Base-by-base conservation (phyloP, 2,888 invertebrate species). In the Cataglyphis livida region DNA sequence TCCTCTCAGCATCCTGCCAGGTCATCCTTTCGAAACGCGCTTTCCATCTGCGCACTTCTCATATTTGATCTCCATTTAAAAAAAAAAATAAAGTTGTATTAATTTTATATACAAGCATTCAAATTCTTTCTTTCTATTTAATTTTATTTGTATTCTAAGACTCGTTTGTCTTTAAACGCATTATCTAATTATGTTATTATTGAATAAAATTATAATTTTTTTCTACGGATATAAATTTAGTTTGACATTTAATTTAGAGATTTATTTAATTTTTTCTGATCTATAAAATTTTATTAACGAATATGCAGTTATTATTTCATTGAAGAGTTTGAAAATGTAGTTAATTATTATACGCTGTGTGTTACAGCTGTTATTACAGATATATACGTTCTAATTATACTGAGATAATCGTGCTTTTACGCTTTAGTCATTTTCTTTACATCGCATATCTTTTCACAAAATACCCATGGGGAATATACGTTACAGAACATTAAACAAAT, bases 401-500 rank as follows among this genome's bases (percentile, higher is more conserved):
- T n/a, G 12, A n/a, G 1, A 38, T 54, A 48, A 75, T 64, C 18
- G 44, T 44, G 48, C 54, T 51, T 54, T 70, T 21, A 21, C 21
- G 38, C 21, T 28, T 62, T 76, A 12, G 12, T 25, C 18, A 44
- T 32, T 21, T 75, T 57, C 59, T 44, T 32, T 35, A 35, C 78
- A 4, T 32, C 18, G 44, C 57, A 12, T 44, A 59, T 44, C 44
- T 44, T 59, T 38, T 70, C 18, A 44, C 35, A n/a, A 54, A 70
- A n/a, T 41, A 21, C 44, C 28, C 25, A 59, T 21, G 21, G 32
- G 21, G 18, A 48, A 61, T 61, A 70, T 44, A 38, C n/a, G 59
- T 79, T 79, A 79, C 70, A 78, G 70, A 70, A 70, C 59, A 79
- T 79, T 79, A 70, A 59, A 59, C 44, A 79, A 79, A 79, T 79